Percentiles rank a stretch among this genome's conserved stretches.
Evolutionary conservation across 2,888 invertebrate genomes (phyloP).

Genomic region (Xestia sexstrigata): DNA sequence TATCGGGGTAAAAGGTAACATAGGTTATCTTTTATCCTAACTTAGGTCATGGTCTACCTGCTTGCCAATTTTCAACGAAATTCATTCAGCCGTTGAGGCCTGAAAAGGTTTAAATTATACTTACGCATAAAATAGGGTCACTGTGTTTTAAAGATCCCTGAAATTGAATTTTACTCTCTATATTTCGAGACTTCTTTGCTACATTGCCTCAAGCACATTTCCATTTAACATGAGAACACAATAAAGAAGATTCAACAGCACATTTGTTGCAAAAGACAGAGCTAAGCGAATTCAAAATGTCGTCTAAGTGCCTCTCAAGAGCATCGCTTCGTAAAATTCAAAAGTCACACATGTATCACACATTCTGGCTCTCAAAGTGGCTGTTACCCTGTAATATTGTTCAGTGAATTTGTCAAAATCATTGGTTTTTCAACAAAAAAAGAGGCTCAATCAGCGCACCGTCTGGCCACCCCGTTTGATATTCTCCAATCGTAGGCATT

Average conservation of each 20-base stretch:
- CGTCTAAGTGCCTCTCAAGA: conserved; percentile 10
- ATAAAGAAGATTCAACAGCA: conserved; percentile 28
- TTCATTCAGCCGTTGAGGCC: background rate
- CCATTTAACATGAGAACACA: conserved; percentile 18
- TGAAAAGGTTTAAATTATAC: background rate
- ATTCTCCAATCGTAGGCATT: conserved; percentile 87
- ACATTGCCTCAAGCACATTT: background rate
- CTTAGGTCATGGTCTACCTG: background rate
- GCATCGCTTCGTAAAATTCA: conserved; percentile 39
- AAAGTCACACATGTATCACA: conserved; percentile 54
- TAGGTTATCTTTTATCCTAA: background rate
- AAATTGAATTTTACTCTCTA: background rate
- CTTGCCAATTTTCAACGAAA: background rate
- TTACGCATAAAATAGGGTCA: background rate
- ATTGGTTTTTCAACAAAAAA: conserved; percentile 82
- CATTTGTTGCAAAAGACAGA: conserved; percentile 32
- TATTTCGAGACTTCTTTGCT: background rate
- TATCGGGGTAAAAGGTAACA: background rate
- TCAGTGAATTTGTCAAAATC: conserved; percentile 85
- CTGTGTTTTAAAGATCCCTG: background rate
- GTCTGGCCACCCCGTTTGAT: conserved; percentile 83
- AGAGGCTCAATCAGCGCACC: conserved; percentile 84
- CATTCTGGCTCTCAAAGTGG: conserved; percentile 56
- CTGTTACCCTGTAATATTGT: conserved; percentile 68
- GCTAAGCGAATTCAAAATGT: conserved; percentile 46